A percentile compares a stretch with the other conserved stretches of the same genome.
Evolutionary conservation across 2,113 vertebrate genomes (phyloP).

Genomic region (Leptosomus discolor): DNA sequence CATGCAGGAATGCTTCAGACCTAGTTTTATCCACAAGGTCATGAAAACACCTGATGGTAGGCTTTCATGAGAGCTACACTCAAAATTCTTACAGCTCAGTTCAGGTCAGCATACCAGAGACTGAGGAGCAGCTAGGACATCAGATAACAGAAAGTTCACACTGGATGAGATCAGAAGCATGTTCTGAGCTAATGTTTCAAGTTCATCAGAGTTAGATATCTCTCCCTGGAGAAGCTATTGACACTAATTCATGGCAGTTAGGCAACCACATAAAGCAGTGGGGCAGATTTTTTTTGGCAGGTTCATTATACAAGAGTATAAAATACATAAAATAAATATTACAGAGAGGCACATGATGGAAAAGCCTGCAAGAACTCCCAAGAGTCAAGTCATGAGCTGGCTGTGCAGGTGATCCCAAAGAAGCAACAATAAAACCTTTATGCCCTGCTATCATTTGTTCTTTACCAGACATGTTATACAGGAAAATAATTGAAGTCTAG

Average conservation of each 20-base stretch:
- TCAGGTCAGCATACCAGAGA: neutral
- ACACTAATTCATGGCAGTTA: neutral
- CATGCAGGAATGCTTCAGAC: neutral
- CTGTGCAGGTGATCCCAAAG: neutral
- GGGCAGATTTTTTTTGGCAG: slow-evolving; percentile 5
- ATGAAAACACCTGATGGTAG: neutral
- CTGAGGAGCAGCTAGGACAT: neutral
- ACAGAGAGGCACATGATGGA: neutral
- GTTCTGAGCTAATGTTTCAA: neutral
- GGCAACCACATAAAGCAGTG: neutral
- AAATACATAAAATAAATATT: neutral
- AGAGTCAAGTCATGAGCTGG: neutral
- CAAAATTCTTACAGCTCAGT: neutral
- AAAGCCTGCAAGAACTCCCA: neutral
- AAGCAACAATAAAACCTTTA: neutral
- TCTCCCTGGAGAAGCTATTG: neutral
- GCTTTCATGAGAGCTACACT: neutral
- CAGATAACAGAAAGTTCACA: neutral
- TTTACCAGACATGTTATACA: neutral
- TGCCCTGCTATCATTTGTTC: neutral
- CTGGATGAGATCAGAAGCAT: neutral
- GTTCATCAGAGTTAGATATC: neutral
- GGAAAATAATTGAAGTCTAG: neutral
- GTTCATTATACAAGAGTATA: neutral
- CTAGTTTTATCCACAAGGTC: neutral